phyloP scores from a whole-genome alignment of 2,888 invertebrate genomes.

The Drosophila picticornis region DNA sequence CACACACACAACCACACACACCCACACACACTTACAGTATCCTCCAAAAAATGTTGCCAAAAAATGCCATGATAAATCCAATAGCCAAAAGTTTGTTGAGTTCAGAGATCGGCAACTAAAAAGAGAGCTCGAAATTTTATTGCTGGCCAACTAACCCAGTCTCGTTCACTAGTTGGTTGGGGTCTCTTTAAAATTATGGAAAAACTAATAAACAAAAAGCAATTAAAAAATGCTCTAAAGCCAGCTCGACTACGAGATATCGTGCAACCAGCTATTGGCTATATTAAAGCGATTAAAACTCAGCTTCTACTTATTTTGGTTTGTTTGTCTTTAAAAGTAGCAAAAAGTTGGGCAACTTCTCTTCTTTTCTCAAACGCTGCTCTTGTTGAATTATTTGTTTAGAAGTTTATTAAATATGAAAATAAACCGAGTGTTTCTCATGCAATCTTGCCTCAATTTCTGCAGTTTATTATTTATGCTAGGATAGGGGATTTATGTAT shows the following conservation, averaged over 20 bases:
- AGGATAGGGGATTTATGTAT: rapidly evolving
- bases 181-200: background rate
- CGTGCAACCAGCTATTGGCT: background rate
- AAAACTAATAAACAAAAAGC: slow-evolving; percentile 29
- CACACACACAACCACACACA: background rate
- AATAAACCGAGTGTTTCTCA: rapidly evolving
- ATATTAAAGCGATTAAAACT: background rate
- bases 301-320: background rate
- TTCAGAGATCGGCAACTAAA: slow-evolving; percentile 34
- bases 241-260: background rate
- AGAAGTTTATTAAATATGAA: background rate
- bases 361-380: background rate
- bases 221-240: slow-evolving; percentile 27
- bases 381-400: background rate
- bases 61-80: slow-evolving; percentile 49
- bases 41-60: slow-evolving; percentile 26
- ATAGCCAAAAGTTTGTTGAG: slow-evolving; percentile 35
- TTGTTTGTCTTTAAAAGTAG: background rate
- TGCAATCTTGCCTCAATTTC: background rate
- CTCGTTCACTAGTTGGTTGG: slow-evolving; percentile 37
- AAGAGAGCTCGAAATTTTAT: slow-evolving; percentile 12
- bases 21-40: background rate
- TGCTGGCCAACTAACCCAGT: slow-evolving; percentile 40
- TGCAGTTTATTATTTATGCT: background rate
- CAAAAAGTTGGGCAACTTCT: background rate